phyloP scores from a whole-genome alignment of 2,888 invertebrate species.

The Drosophila diplacantha region DNA sequence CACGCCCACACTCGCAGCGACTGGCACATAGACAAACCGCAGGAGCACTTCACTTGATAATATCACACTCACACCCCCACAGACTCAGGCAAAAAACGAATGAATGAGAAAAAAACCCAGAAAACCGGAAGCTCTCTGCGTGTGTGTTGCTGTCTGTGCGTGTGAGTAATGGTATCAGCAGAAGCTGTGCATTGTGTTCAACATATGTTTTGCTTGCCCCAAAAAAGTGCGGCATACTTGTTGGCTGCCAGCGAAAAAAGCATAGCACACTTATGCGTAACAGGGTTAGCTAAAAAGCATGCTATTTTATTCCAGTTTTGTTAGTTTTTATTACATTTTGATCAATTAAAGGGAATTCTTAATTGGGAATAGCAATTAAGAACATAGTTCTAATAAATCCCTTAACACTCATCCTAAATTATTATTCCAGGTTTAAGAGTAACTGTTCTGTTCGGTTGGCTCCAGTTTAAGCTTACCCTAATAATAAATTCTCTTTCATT shows the following conservation, averaged over 20 bases:
- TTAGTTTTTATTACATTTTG: not conserved
- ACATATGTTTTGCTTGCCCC: constrained; percentile 56
- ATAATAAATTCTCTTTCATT: not conserved
- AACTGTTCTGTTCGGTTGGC: too few species aligned
- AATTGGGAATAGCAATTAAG: too few species aligned
- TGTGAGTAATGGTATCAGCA: constrained; percentile 68
- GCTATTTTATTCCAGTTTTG: rapidly evolving
- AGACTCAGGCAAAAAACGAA: constrained; percentile 3
- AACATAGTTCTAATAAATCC: not conserved
- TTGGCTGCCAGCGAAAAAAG: constrained; percentile 30
- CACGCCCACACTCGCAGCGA: constrained; percentile 41
- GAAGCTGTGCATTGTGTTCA: constrained; percentile 46
- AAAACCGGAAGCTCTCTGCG: constrained; percentile 42
- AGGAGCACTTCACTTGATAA: constrained; percentile 71
- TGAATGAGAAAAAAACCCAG: constrained; percentile 33
- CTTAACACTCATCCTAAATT: too few species aligned
- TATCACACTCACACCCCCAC: constrained; percentile 59
- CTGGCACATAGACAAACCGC: constrained; percentile 60
- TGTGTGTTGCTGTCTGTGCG: constrained; percentile 46
- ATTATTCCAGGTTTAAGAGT: too few species aligned
- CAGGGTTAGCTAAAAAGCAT: not conserved
- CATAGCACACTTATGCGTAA: not conserved
- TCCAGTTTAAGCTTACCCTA: not conserved
- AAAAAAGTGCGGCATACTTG: constrained; percentile 48
- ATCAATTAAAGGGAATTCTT: not conserved